Percentiles rank a stretch among this genome's conserved stretches.
These are phyloP conservation scores for Mythimna pallens DNA, from an alignment of 2,888 invertebrate species.

Conservation along the genomic window DNA sequence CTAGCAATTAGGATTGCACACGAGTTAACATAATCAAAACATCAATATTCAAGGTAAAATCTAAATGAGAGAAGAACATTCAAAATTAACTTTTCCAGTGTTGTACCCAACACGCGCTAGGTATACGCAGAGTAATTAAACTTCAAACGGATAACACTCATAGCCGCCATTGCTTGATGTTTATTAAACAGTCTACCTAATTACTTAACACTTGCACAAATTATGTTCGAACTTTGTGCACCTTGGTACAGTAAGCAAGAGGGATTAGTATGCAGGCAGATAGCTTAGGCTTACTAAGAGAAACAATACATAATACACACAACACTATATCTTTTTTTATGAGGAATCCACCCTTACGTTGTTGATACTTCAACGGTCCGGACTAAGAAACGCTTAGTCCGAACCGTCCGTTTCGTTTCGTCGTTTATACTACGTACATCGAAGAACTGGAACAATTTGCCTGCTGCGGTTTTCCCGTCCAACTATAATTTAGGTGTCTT, in stretches of 20 bases:
- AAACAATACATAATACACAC: not conserved
- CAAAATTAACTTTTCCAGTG: conserved; percentile 18
- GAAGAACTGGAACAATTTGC: too few relatives aligned
- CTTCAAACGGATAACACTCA: conserved; percentile 50
- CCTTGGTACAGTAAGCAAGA: conserved; percentile 19
- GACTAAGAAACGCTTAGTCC: too few relatives aligned
- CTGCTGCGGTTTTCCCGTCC: too few relatives aligned
- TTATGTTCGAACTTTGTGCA: conserved; percentile 43
- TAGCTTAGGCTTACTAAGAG: not conserved
- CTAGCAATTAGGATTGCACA: conserved; percentile 5
- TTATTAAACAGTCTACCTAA: conserved; percentile 61
- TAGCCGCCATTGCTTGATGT: conserved; percentile 48
- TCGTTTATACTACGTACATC: too few relatives aligned
- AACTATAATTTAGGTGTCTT: too few relatives aligned
- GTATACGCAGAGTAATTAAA: conserved; percentile 44
- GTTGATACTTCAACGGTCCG: too few relatives aligned
- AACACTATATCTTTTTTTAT: too few relatives aligned
- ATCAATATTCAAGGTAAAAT: conserved; percentile 39
- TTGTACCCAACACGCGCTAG: conserved; percentile 34
- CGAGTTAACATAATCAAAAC: conserved; percentile 32
- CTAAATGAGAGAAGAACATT: conserved; percentile 43
- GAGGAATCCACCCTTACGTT: too few relatives aligned
- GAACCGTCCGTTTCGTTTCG: too few relatives aligned
- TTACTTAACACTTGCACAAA: conserved; percentile 57
- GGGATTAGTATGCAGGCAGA: not conserved